These are phyloP conservation scores for Megalurothrips usitatus DNA, from an alignment of 2,888 invertebrate genomes.

Conservation along the genomic window DNA sequence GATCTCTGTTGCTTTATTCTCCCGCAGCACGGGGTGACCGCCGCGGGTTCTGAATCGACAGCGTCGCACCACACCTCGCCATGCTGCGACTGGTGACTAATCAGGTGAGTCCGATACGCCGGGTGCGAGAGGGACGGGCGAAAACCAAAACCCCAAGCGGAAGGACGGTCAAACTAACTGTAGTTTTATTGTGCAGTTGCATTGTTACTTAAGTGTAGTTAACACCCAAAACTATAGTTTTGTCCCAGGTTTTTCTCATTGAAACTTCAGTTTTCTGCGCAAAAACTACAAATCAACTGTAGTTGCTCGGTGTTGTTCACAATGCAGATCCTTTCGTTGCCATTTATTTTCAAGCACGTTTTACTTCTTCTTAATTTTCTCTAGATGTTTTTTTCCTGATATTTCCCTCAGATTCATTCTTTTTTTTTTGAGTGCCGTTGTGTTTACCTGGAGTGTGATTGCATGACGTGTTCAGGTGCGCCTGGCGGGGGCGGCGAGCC, in stretches of 20 bases:
- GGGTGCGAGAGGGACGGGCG: neutral
- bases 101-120: neutral
- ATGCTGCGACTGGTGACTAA: neutral
- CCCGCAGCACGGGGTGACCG: neutral
- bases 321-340: too few relatives aligned
- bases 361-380: too few relatives aligned
- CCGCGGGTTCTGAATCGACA: neutral
- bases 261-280: too few relatives aligned
- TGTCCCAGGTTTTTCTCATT: too few relatives aligned
- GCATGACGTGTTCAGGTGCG: neutral
- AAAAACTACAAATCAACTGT: too few relatives aligned
- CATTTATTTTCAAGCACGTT: too few relatives aligned
- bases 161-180: too few relatives aligned
- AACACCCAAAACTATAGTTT: too few relatives aligned
- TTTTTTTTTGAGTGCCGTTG: neutral
- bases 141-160: neutral
- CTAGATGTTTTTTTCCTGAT: neutral
- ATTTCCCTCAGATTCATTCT: neutral
- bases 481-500: neutral
- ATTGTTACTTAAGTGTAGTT: too few relatives aligned
- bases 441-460: neutral
- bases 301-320: too few relatives aligned
- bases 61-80: neutral
- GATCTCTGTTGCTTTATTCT: neutral
- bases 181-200: too few relatives aligned